phyloP scores from a whole-genome alignment of 2,888 invertebrate genomes.

The Phyto melanocephala region DNA sequence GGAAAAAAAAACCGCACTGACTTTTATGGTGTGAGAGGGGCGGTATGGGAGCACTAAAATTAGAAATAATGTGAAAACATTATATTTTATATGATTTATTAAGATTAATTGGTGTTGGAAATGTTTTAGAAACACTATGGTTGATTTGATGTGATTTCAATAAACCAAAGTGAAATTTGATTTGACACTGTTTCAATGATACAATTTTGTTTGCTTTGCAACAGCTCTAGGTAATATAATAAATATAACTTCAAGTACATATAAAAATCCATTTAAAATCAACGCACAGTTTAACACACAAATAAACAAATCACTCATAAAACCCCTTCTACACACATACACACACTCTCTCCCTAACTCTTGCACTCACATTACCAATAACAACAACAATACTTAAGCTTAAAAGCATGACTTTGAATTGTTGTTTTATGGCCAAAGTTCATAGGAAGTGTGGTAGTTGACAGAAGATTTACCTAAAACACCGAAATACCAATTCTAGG shows the following conservation, averaged over 20 bases:
- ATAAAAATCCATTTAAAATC: background rate
- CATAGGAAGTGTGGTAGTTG: constrained; percentile 4
- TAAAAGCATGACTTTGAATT: constrained; percentile 50
- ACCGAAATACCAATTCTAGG: background rate
- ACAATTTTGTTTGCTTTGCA: background rate
- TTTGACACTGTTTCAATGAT: background rate
- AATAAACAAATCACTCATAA: no score
- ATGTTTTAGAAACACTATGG: no score
- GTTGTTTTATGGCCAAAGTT: constrained; percentile 39
- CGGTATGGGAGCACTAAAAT: no score
- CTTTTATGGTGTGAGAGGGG: no score
- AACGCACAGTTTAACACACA: background rate
- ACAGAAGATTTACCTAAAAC: background rate
- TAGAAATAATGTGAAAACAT: no score
- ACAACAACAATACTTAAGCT: constrained; percentile 23
- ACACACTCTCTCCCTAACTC: background rate
- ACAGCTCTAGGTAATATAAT: background rate
- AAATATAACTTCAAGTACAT: background rate
- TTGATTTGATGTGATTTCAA: no score
- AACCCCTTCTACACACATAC: no score
- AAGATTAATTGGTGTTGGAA: no score
- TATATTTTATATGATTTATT: no score
- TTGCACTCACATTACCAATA: background rate
- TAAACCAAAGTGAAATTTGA: background rate
- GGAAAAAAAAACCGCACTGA: no score